phyloP scores from a whole-genome alignment of 1,140 invertebrate genomes.

The Vanessa atalanta region DNA sequence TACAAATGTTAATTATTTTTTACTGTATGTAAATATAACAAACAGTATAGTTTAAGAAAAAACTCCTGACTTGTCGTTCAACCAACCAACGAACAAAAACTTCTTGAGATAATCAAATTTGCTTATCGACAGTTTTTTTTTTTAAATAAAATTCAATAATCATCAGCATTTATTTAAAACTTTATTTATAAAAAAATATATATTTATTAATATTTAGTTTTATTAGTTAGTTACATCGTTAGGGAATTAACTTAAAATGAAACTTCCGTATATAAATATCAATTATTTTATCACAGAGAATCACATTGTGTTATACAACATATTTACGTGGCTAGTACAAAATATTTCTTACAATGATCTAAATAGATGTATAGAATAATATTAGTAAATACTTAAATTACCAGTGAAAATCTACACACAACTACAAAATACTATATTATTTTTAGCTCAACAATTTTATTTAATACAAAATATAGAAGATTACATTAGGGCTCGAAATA shows the following conservation, averaged over 20 bases:
- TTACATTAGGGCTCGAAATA: constrained; percentile 38
- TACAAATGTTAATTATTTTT: too few relatives aligned
- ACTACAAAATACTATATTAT: constrained; percentile 46
- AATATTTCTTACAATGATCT: constrained; percentile 70
- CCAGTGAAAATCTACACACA: constrained; percentile 57
- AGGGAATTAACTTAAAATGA: constrained; percentile 56
- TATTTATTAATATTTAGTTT: too few relatives aligned
- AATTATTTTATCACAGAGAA: constrained; percentile 81
- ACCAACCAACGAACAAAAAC: too few relatives aligned
- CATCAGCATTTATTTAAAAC: too few relatives aligned
- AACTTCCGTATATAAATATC: constrained; percentile 73
- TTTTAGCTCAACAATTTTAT: constrained; percentile 42
- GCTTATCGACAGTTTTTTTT: too few relatives aligned
- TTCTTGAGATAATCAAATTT: too few relatives aligned
- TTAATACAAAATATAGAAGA: constrained; percentile 28
- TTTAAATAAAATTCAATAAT: too few relatives aligned
- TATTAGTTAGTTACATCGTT: background rate
- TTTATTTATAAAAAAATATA: too few relatives aligned
- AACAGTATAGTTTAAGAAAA: too few relatives aligned
- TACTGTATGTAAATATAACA: too few relatives aligned
- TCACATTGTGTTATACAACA: constrained; percentile 80
- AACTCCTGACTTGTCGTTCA: too few relatives aligned
- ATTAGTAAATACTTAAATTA: constrained; percentile 55
- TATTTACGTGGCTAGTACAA: constrained; percentile 79
- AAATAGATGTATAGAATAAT: constrained; percentile 58